Conservation (phyloP, 2,113 vertebrate species). For the Syrrhaptes paradoxus region DNA sequence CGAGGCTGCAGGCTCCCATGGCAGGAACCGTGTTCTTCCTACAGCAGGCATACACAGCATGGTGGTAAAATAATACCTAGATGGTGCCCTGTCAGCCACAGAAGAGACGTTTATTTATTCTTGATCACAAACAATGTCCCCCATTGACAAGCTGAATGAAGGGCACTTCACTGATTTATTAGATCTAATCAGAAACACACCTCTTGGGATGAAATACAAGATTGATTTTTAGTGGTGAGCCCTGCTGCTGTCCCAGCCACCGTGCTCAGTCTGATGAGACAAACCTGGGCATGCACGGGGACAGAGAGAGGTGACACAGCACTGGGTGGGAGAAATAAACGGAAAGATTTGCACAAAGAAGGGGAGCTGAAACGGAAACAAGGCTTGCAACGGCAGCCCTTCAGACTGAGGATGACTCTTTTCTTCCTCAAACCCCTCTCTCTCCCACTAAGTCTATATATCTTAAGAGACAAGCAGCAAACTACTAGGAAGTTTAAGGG, state of each 20-base stretch:
- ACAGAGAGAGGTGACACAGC: not conserved
- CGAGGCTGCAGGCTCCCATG: not conserved
- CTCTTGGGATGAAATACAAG: constrained; percentile 64
- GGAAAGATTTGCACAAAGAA: not conserved
- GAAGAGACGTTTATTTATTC: constrained; percentile 66
- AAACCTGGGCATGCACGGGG: not conserved
- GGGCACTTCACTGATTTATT: constrained; percentile 73
- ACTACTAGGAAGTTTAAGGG: not conserved
- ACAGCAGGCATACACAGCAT: not conserved
- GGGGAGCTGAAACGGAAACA: not conserved
- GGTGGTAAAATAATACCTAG: not conserved
- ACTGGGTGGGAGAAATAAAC: not conserved
- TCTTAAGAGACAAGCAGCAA: not conserved
- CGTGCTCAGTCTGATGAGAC: constrained; percentile 1
- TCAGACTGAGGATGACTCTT: not conserved
- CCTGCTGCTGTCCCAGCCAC: not conserved
- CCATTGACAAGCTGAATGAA: constrained; percentile 68
- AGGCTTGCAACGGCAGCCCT: not conserved
- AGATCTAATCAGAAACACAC: constrained; percentile 67
- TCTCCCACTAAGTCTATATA: not conserved
- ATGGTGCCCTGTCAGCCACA: not conserved
- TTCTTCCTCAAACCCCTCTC: not conserved
- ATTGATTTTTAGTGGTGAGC: constrained; percentile 63
- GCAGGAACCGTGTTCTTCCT: not conserved
- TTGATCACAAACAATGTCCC: constrained; percentile 64